Conservation (phyloP, 2,888 invertebrate species). For the Drosophila eohydei region DNA sequence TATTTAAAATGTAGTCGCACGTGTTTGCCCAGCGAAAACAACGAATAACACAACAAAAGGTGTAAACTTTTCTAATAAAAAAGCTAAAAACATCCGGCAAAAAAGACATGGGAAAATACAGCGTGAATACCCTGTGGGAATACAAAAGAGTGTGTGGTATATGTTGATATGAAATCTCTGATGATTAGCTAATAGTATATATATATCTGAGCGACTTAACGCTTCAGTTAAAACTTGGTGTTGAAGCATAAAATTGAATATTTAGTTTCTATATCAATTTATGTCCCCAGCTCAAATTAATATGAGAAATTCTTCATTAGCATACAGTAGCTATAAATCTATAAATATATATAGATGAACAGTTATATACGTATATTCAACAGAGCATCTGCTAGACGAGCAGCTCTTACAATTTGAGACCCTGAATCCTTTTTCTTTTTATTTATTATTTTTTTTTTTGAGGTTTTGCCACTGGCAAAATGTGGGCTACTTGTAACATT, state of each 20-base stretch:
- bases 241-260: too few species aligned
- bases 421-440: neutral
- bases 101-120: slow-evolving; percentile 1
- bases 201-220: neutral
- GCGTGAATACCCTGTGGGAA: neutral
- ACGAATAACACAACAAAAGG: slow-evolving; percentile 23
- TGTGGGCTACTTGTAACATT: slow-evolving; percentile 45
- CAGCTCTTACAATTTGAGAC: neutral
- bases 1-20: slow-evolving; percentile 2
- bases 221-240: too few species aligned
- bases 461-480: slow-evolving; percentile 16
- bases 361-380: neutral
- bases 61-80: slow-evolving; percentile 63
- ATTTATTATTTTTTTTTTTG: neutral
- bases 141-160: too few species aligned
- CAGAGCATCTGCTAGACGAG: slow-evolving; percentile 8
- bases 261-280: too few species aligned
- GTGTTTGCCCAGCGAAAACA: slow-evolving; percentile 5
- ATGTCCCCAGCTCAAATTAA: too few species aligned
- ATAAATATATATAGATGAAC: neutral
- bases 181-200: neutral
- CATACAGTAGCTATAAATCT: too few species aligned
- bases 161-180: neutral
- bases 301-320: too few species aligned
- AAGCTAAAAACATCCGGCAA: slow-evolving; percentile 30